These are phyloP conservation scores for Tupaia chinensis DNA, from an alignment of 2,113 vertebrate species.

Conservation along the genomic window DNA sequence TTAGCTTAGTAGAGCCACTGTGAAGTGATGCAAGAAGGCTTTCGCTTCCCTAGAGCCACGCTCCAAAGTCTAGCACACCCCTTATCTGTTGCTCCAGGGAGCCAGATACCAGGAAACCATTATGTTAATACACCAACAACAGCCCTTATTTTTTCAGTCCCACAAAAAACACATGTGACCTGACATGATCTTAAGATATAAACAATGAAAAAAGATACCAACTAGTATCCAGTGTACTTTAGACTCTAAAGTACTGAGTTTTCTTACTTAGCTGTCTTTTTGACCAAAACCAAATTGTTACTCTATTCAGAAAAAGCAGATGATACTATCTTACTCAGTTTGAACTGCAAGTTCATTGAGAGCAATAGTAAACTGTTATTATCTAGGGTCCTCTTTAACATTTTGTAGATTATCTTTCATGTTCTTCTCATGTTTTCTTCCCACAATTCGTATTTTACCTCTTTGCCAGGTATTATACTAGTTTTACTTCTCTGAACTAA, in stretches of 20 bases:
- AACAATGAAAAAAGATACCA: slow-evolving; percentile 72
- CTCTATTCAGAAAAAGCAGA: not conserved
- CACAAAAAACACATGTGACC: slow-evolving; percentile 74
- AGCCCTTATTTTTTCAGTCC: slow-evolving; percentile 73
- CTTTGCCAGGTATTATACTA: not conserved
- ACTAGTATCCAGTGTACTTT: slow-evolving; percentile 64
- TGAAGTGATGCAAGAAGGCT: slow-evolving; percentile 80
- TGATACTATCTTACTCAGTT: not conserved
- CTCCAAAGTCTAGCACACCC: slow-evolving; percentile 37
- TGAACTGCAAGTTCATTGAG: not conserved
- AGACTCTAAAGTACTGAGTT: not conserved
- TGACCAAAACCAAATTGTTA: not conserved
- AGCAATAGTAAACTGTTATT: not conserved
- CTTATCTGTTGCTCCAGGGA: slow-evolving; percentile 75
- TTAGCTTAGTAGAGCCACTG: slow-evolving; percentile 69
- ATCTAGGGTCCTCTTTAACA: not conserved
- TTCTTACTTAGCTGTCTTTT: slow-evolving; percentile 58
- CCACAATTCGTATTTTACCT: slow-evolving; percentile 29
- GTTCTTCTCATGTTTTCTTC: slow-evolving; percentile 11
- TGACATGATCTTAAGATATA: slow-evolving; percentile 76
- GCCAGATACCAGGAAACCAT: slow-evolving; percentile 82
- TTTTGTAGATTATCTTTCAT: slow-evolving; percentile 28
- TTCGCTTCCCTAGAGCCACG: slow-evolving; percentile 74
- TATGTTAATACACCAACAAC: slow-evolving; percentile 72
- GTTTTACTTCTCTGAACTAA: slow-evolving; percentile 58